These are phyloP conservation scores for Vanacampus margaritifer DNA, from an alignment of 2,113 vertebrate species.

Conservation along the genomic window DNA sequence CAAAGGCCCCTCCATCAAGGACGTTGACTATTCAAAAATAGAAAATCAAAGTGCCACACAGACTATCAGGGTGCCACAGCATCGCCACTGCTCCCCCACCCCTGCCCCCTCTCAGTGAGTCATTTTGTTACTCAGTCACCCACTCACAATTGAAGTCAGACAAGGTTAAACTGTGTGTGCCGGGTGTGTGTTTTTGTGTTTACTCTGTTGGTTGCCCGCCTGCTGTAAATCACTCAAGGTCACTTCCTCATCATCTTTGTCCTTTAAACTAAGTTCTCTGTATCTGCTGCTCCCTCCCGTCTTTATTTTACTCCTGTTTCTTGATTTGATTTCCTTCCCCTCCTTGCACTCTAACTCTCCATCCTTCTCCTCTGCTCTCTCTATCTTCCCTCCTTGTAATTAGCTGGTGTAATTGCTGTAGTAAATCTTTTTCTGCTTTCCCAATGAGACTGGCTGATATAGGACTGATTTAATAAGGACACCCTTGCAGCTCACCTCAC, in stretches of 20 bases:
- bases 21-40: constrained; percentile 61
- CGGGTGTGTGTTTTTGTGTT: constrained; percentile 13
- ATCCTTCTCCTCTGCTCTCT: constrained; percentile 38
- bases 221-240: constrained; percentile 56
- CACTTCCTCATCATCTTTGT: constrained; percentile 36
- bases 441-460: constrained; percentile 74
- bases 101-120: constrained; percentile 19
- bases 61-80: constrained; percentile 24
- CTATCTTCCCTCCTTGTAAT: constrained; percentile 68
- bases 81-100: constrained; percentile 23
- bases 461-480: constrained; percentile 77
- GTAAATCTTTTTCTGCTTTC: constrained; percentile 77
- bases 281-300: constrained; percentile 6
- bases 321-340: constrained; percentile 58
- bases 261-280: constrained; percentile 46
- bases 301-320: constrained; percentile 52
- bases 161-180: constrained; percentile 27
- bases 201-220: constrained; percentile 10
- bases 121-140: constrained; percentile 21
- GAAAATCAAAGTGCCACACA: constrained; percentile 45
- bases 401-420: constrained; percentile 77
- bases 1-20: constrained; percentile 60
- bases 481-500: constrained; percentile 59
- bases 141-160: not conserved
- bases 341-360: constrained; percentile 45